Conservation (phyloP, 2,113 vertebrate species). For the Etheostoma cragini region DNA sequence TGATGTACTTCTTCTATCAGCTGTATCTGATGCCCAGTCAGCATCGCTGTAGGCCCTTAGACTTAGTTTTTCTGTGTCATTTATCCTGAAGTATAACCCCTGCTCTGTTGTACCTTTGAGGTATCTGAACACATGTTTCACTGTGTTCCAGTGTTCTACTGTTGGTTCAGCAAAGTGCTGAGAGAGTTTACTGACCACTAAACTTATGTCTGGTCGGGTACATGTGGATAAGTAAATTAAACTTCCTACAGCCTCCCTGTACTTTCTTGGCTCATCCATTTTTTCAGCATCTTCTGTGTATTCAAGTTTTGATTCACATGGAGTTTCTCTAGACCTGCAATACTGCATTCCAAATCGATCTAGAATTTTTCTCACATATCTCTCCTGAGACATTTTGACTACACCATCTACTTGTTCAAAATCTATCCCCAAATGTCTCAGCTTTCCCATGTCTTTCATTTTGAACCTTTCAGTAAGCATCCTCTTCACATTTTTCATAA, state of each 20-base stretch:
- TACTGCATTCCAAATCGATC: constrained; percentile 27
- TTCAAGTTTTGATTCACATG: constrained; percentile 9
- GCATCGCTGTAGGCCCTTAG: too few relatives aligned
- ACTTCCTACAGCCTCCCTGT: constrained; percentile 33
- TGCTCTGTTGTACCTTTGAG: too few relatives aligned
- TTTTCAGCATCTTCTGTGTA: constrained; percentile 18
- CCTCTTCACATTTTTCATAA: not conserved
- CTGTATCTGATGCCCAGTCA: too few relatives aligned
- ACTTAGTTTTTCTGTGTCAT: too few relatives aligned
- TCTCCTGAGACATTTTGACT: constrained; percentile 6
- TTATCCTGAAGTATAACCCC: too few relatives aligned
- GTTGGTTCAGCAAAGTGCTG: too few relatives aligned
- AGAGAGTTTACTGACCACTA: too few relatives aligned
- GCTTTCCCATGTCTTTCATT: not conserved
- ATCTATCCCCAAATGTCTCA: not conserved
- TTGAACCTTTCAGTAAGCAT: not conserved
- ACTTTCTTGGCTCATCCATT: not conserved
- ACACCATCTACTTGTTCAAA: constrained; percentile 1
- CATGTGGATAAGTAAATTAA: constrained; percentile 33
- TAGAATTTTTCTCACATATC: constrained; percentile 2
- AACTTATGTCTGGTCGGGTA: not conserved
- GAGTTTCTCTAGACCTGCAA: constrained; percentile 30
- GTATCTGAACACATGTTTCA: too few relatives aligned
- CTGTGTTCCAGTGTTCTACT: too few relatives aligned
- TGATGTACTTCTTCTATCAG: too few relatives aligned